Evolutionary conservation across 2,113 vertebrate genomes (phyloP).

Genomic region (Alouatta palliata): DNA sequence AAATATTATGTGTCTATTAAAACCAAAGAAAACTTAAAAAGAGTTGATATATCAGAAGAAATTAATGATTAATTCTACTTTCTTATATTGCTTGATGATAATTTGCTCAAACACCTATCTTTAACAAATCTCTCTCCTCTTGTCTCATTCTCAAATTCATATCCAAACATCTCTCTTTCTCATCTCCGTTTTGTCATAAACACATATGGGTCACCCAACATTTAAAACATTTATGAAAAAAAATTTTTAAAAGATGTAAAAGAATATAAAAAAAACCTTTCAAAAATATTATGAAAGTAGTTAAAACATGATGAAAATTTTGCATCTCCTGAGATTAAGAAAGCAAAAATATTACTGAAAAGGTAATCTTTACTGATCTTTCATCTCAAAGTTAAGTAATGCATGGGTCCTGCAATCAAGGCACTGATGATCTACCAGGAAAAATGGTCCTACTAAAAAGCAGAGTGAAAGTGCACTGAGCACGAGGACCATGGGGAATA

Average conservation of each 20-base stretch:
- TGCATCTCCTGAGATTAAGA: neutral
- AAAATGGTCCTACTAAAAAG: neutral
- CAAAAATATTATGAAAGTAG: neutral
- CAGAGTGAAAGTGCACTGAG: too few relatives aligned
- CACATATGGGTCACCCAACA: neutral
- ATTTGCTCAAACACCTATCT: neutral
- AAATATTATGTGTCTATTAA: neutral
- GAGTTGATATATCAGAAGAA: neutral
- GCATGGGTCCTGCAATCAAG: neutral
- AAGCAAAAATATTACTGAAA: neutral
- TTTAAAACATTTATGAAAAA: neutral
- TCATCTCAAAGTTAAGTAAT: neutral
- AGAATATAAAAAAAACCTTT: neutral
- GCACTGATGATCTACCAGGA: neutral
- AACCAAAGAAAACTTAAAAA: neutral
- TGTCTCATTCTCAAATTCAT: neutral
- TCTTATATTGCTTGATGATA: neutral
- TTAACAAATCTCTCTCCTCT: neutral
- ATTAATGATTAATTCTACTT: neutral
- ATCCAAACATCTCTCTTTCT: neutral
- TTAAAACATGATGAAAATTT: neutral
- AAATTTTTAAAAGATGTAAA: neutral
- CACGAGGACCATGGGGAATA: neutral
- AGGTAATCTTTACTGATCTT: neutral
- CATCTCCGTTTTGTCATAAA: neutral